Evolutionary conservation across 2,888 invertebrate genomes (phyloP).

Genomic region (Nephrotoma appendiculata): DNA sequence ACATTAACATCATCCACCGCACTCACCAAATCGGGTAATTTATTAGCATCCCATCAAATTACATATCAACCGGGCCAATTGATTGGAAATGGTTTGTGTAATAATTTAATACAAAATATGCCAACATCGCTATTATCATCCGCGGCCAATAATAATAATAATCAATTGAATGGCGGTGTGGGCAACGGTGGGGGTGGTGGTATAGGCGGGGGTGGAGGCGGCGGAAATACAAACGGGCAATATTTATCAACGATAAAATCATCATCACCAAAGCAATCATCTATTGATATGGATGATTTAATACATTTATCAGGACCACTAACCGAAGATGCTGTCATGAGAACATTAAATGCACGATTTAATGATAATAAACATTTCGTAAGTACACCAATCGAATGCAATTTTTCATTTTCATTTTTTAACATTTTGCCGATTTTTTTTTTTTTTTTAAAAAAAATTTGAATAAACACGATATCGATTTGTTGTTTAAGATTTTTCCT

Average conservation of each 20-base stretch:
- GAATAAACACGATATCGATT: neutral
- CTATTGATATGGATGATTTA: slow-evolving; percentile 61
- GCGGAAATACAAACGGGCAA: neutral
- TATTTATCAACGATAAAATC: neutral
- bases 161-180: neutral
- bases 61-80: neutral
- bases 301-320: slow-evolving; percentile 85
- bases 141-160: neutral
- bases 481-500: neutral
- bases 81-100: neutral
- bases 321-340: slow-evolving; percentile 86
- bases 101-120: neutral
- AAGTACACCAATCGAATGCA: slow-evolving; percentile 32
- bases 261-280: slow-evolving; percentile 18
- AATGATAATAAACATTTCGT: slow-evolving; percentile 77
- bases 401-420: too few species aligned
- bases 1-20: neutral
- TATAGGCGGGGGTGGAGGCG: neutral
- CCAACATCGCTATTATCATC: neutral
- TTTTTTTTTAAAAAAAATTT: neutral
- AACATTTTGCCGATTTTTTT: too few species aligned
- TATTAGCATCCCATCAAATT: neutral
- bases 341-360: slow-evolving; percentile 81
- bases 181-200: neutral
- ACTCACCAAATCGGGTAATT: neutral